Percentiles rank a stretch among this genome's conserved stretches.
These are phyloP conservation scores for Atrichornis clamosus DNA, from an alignment of 2,113 vertebrate genomes.

Conservation along the genomic window DNA sequence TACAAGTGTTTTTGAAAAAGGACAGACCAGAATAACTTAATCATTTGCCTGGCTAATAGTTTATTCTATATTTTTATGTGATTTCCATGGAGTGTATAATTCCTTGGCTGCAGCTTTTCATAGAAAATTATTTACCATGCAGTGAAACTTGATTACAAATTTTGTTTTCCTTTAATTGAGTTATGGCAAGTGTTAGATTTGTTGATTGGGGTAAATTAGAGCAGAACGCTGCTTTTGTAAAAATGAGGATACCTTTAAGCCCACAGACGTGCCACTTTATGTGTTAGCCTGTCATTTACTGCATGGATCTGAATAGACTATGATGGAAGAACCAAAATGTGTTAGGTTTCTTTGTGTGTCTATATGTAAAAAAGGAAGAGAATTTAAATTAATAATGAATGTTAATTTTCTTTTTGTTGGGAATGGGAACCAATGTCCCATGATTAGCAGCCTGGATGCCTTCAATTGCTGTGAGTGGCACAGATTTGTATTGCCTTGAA, in stretches of 20 bases:
- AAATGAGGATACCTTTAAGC: not conserved
- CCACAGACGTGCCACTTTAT: not conserved
- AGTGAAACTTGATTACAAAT: not conserved
- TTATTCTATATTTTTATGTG: not conserved
- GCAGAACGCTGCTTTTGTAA: not conserved
- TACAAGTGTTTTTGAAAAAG: not conserved
- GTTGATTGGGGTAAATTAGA: not conserved
- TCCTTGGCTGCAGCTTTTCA: not conserved
- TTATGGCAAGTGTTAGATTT: not conserved
- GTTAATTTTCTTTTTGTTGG: not conserved
- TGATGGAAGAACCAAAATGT: not conserved
- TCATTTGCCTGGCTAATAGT: not conserved
- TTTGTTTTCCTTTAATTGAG: not conserved
- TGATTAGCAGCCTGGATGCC: not conserved
- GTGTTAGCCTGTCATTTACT: not conserved
- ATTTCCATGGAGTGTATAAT: not conserved
- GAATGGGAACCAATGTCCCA: not conserved
- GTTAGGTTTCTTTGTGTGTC: not conserved
- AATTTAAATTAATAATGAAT: not conserved
- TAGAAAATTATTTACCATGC: not conserved
- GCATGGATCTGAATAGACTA: not conserved
- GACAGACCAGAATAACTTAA: not conserved
- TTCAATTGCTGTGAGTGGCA: not conserved
- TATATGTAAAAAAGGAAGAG: not conserved
- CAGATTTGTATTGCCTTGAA: not conserved